phyloP scores from a whole-genome alignment of 1,140 invertebrate species.

The Bactericera cockerelli region DNA sequence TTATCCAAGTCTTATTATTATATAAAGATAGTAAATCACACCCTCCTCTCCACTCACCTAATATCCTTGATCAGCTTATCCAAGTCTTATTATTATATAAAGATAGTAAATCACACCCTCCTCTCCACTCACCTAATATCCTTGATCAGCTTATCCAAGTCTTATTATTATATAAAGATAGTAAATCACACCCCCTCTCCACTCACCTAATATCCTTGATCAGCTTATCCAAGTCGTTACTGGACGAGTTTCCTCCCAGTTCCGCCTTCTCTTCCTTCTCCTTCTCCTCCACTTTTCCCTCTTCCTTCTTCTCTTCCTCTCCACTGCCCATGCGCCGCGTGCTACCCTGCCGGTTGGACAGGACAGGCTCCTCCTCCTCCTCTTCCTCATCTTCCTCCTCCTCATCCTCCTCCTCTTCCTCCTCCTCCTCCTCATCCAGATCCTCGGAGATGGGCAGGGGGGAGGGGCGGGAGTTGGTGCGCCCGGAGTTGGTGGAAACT shows the following conservation, averaged over 20 bases:
- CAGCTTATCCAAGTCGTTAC: slow-evolving; percentile 56
- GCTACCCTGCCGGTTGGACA: neutral
- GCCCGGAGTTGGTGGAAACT: neutral
- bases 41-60: too few species aligned
- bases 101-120: too few species aligned
- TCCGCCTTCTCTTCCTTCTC: neutral
- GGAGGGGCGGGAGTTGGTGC: slow-evolving; percentile 3
- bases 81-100: too few species aligned
- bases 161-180: too few species aligned
- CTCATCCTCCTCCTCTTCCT: slow-evolving; percentile 16
- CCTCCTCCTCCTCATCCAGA: slow-evolving; percentile 22
- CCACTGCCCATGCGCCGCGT: slow-evolving; percentile 22
- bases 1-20: too few species aligned
- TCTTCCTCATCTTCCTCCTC: slow-evolving; percentile 25
- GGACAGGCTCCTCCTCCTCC: slow-evolving; percentile 14
- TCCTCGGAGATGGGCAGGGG: neutral
- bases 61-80: too few species aligned
- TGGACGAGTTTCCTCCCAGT: slow-evolving; percentile 21
- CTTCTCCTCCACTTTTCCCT: slow-evolving; percentile 19
- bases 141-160: too few species aligned
- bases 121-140: too few species aligned
- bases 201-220: slow-evolving; percentile 58
- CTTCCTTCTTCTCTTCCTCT: slow-evolving; percentile 10
- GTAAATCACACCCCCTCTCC: too few species aligned
- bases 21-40: too few species aligned